Evolutionary conservation across 2,888 invertebrate species (phyloP), one percentile per base, ranked within the genome.

Genomic region (Anoplius nigerrimus): DNA sequence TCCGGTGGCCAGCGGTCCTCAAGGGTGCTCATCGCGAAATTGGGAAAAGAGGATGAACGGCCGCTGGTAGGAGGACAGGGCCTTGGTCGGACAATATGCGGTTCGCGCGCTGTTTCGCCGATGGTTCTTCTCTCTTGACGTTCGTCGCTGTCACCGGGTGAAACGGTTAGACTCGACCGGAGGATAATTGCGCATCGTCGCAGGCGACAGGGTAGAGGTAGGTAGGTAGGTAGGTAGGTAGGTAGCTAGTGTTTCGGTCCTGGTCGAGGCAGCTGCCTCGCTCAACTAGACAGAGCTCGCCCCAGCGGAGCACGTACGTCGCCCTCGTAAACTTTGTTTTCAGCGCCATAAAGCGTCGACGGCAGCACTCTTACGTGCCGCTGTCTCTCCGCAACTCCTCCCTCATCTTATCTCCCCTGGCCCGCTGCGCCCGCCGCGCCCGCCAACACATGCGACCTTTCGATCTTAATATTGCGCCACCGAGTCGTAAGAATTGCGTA

Each of bases 391-490:
- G 15, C 16, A 13, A n/a, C 42, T 48, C 16, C 48, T 48, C 16
- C 4, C 18, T 48, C 48, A 6, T 48, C 48, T 48, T 48, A 48
- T 18, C 16, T n/a, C n/a, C 48, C 6, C 42, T n/a, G n/a, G n/a
- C n/a, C n/a, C n/a, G n/a, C n/a, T n/a, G n/a, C 8, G 8, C 8
- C 34, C 34, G 6, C 8, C 24, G 2, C 24, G 24, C 34, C 11
- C 34, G 34, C 34, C 11, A 34, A 6, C 6, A 34, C 6, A 34
- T 34, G 34, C 11, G 1, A 11, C 18, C 11, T 13, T 48, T 43
- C 27, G 62, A 62, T 66, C 55, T 55, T 56, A 52, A 55, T 62
- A 61, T 62, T 53, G 61, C 34, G 6, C 11, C 4, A 6, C 34
- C 1, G 1, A 1, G 34, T 1, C 34, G 8, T 34, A 11, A 34